Evolutionary conservation across 1,140 invertebrate species (phyloP).

Genomic region (Cyclina sinensis): DNA sequence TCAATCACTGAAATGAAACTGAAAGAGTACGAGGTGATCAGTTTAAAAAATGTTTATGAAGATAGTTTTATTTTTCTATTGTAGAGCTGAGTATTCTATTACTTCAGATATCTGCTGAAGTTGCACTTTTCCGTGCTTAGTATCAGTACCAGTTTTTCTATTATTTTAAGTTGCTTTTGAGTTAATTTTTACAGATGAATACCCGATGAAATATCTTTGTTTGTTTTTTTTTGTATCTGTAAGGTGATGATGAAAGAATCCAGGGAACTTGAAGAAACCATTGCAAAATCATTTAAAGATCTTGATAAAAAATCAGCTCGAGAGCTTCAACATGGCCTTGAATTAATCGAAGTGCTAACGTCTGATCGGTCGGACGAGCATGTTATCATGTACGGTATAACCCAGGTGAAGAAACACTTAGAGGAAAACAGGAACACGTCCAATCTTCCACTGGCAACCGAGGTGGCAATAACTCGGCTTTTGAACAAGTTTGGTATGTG

Average conservation of each 20-base stretch:
- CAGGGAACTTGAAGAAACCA: not conserved
- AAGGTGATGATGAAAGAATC: not conserved
- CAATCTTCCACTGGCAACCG: not conserved
- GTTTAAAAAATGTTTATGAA: no score
- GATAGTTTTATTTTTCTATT: no score
- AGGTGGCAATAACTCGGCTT: not conserved
- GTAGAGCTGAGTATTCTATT: no score
- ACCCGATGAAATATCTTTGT: no score
- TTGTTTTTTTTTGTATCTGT: not conserved
- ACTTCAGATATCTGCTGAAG: no score
- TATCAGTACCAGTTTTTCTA: no score
- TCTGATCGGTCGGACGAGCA: not conserved
- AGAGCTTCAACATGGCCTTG: not conserved
- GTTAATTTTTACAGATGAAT: no score
- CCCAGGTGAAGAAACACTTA: not conserved
- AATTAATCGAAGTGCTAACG: not conserved
- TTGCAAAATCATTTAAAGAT: not conserved
- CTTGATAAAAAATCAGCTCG: not conserved
- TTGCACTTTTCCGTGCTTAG: no score
- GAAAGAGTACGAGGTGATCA: not conserved
- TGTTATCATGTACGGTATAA: not conserved
- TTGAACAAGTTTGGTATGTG: not conserved
- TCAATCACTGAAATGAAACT: not conserved
- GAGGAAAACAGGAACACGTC: not conserved
- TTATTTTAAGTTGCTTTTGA: no score